Percentiles rank a stretch among this genome's conserved stretches.
These are phyloP conservation scores for Trachops cirrhosus DNA, from an alignment of 2,797 vertebrate genomes.

Conservation along the genomic window DNA sequence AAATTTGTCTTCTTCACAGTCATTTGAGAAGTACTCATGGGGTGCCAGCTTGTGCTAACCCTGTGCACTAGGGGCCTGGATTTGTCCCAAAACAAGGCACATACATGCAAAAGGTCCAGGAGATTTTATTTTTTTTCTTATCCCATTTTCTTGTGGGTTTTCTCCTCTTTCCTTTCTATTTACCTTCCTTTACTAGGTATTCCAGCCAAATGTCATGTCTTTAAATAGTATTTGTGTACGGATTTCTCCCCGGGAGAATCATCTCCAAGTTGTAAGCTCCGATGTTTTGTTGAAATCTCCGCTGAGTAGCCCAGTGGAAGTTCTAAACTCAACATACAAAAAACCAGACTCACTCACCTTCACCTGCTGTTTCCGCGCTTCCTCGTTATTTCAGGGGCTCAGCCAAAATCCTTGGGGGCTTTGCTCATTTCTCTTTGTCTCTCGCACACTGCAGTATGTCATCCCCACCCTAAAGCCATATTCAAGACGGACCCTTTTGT, in stretches of 20 bases:
- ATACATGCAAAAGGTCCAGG: fast-evolving
- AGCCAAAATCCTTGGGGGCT: no score
- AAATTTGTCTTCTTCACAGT: neutral
- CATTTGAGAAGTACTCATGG: neutral
- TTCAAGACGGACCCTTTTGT: fast-evolving
- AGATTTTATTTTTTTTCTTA: neutral
- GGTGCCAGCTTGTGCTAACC: no score
- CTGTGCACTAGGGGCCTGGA: neutral
- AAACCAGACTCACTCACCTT: neutral
- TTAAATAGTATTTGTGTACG: fast-evolving
- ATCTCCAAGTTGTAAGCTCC: no score
- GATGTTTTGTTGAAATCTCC: fast-evolving
- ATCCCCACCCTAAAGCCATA: no score
- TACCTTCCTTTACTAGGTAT: neutral
- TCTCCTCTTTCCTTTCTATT: neutral
- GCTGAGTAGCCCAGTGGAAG: fast-evolving
- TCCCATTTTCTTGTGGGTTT: neutral
- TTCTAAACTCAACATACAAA: neutral
- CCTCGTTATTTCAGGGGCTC: no score
- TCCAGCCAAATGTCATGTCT: no score
- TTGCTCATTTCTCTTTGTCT: neutral
- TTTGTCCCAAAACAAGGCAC: neutral
- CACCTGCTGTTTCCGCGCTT: no score
- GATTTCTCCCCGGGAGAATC: neutral
- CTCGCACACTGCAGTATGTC: fast-evolving